Evolutionary conservation across 2,797 vertebrate species (phyloP), one percentile per base, ranked within the genome.

Genomic region (Lagocephalus sceleratus): DNA sequence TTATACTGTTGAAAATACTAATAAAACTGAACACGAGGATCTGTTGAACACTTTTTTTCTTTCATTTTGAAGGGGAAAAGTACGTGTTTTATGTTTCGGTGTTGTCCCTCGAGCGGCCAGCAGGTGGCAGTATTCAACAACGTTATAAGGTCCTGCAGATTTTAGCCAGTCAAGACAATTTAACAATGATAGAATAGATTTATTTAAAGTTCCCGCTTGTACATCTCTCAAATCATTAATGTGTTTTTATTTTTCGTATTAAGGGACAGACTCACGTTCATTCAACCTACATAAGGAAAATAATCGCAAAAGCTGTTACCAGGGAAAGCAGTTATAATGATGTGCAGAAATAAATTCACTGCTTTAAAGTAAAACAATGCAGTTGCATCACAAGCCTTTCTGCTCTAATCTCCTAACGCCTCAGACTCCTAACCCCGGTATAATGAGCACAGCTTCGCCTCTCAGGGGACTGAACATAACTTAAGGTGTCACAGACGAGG

Each of bases 1-100:
- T 68, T 73, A 70, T 65, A 53, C 48, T 73, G 61, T 55, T 62
- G 53, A 63, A 42, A 71, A 71, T 66, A 50, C 75, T 57, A 89
- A 84, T 86, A 89, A 90, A 90, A 17, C 39, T 53, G 42, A 74
- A 68, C 54, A 73, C 20, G 20, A 52, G 48, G 72, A 65, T 42
- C 21, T 16, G 20, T 29, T 45, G 20, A 9, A 5, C 3, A 43
- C 17, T 19, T 19, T 12, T 11, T 19, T 4, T 7, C 12, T 47
- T 35, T 44, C 1, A 17, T 72, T 52, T 42, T 8, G 5, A 15
- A 10, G n/a, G 23, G n/a, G n/a, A 17, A 3, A n/a, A 22, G n/a
- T n/a, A 38, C 11, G 38, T 17, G 4, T 19, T 20, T 20, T 49
- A 10, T 35, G 15, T 39, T 43, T 6, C 11, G n/a, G 5, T 54